phyloP scores from a whole-genome alignment of 2,797 vertebrate species.

The Caiman crocodilus region DNA sequence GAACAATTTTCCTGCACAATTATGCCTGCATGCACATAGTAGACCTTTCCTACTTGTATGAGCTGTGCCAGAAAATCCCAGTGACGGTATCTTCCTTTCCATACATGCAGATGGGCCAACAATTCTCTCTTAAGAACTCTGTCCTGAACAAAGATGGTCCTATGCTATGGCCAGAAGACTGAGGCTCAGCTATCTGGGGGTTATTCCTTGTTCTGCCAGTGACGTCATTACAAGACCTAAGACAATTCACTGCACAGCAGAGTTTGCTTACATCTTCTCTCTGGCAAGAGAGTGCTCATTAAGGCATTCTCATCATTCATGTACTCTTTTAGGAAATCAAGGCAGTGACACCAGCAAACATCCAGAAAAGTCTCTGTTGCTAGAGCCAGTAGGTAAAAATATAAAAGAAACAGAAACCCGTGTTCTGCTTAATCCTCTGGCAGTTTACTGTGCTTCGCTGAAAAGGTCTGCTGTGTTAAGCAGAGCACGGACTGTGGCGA shows the following conservation, averaged over 20 bases:
- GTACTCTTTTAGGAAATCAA: background rate
- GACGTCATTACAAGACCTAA: background rate
- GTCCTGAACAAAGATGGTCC: background rate
- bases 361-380: background rate
- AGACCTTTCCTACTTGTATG: background rate
- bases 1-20: background rate
- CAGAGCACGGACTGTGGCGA: background rate
- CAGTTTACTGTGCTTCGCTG: background rate
- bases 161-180: background rate
- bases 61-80: background rate
- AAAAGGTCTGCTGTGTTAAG: background rate
- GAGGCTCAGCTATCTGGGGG: background rate
- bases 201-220: background rate
- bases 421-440: background rate
- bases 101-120: background rate
- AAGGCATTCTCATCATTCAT: background rate
- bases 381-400: background rate
- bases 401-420: background rate
- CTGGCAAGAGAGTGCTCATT: background rate
- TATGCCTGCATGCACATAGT: background rate
- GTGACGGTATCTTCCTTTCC: background rate
- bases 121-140: background rate
- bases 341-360: background rate
- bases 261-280: no score
- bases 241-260: background rate